Base-by-base conservation (phyloP, 2,888 invertebrate genomes). In the Aplocera efformata region DNA sequence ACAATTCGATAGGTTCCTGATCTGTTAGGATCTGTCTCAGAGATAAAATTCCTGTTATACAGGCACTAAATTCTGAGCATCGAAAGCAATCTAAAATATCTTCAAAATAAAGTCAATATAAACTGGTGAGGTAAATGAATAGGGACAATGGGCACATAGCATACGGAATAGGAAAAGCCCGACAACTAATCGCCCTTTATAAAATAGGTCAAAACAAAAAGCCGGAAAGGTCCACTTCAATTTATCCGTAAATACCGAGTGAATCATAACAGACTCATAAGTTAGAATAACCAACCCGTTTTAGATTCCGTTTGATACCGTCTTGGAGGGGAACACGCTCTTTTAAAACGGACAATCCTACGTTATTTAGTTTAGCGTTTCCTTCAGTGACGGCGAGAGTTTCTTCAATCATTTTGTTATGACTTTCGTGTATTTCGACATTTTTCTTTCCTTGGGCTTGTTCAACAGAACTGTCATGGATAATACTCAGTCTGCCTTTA, bases 271-370 rank as follows among this genome's bases (percentile, higher is more conserved):
- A n/a, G 32, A n/a, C n/a, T n/a, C n/a, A 20, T 25, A 10, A 42
- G 22, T 11, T 20, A 32, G 35, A n/a, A 11, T n/a, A 43, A 54
- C 54, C 57, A 64, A 86, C 85, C 85, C 86, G 67, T 63, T 86
- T 86, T 3, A 82, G 62, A 51, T 58, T 73, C 50, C 72, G 79
- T 67, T 76, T 84, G 51, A 54, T 52, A 39, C 50, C 56, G 27
- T 63, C 62, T 35, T 57, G 53, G 54, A 62, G 59, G 21, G 57
- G 49, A 39, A 54, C 47, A 38, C 52, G 59, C 46, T 45, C 46
- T 9, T 37, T 41, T 7, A 44, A 30, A 25, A 21, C 48, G 35
- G 53, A 31, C 53, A 64, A 34, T 7, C 29, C 22, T 47, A 56
- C 53, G 46, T 54, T 32, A 50, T 53, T 55, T 38, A 46, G 54